Conservation (phyloP, 2,888 invertebrate genomes). For the Polylopha cassiicola region DNA sequence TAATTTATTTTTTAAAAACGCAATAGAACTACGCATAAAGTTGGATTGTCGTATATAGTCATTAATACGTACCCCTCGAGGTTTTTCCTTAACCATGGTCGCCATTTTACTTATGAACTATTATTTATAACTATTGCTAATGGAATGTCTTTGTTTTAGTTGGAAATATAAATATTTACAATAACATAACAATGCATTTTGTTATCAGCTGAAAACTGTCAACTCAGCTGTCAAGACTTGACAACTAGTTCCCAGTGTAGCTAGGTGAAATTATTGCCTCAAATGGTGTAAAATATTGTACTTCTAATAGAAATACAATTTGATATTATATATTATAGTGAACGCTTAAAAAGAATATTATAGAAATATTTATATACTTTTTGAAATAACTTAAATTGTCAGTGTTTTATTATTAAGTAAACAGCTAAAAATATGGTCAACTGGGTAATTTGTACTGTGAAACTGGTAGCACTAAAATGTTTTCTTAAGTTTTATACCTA, state of each 20-base stretch:
- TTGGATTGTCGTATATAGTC: slow-evolving; percentile 27
- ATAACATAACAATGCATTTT: slow-evolving; percentile 5
- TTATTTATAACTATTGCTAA: neutral
- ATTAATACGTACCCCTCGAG: slow-evolving; percentile 45
- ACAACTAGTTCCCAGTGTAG: neutral
- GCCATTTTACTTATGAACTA: slow-evolving; percentile 42
- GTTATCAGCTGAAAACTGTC: slow-evolving; percentile 16
- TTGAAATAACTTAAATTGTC: too few relatives aligned
- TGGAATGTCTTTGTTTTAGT: slow-evolving; percentile 10
- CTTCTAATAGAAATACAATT: too few relatives aligned
- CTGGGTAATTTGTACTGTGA: too few relatives aligned
- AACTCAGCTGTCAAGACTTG: neutral
- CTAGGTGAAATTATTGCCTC: neutral
- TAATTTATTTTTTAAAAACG: slow-evolving; percentile 14
- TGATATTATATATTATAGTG: too few relatives aligned
- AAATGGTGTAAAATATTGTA: too few relatives aligned
- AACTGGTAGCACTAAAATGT: too few relatives aligned
- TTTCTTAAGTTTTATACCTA: too few relatives aligned
- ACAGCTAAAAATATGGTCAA: too few relatives aligned
- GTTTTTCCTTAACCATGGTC: slow-evolving; percentile 63
- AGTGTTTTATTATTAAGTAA: too few relatives aligned
- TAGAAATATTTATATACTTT: too few relatives aligned
- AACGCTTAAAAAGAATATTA: too few relatives aligned
- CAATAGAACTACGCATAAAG: slow-evolving; percentile 33
- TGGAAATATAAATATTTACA: slow-evolving; percentile 17